Percentiles rank a stretch among this genome's conserved stretches.
Evolutionary conservation across 1,140 invertebrate species (phyloP).

Genomic region (Delia radicum): DNA sequence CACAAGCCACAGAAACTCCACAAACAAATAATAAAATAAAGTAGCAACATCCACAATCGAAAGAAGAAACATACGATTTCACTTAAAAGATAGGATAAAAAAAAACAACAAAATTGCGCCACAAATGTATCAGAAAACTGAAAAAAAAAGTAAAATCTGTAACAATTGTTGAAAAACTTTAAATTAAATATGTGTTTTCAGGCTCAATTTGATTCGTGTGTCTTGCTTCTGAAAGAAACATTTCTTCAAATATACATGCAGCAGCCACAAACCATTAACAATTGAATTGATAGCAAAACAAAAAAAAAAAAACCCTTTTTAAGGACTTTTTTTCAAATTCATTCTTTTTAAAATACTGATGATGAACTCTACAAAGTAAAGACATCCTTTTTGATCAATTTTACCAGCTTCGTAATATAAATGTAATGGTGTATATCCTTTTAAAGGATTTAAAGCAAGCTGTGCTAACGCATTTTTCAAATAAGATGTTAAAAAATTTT

Average conservation of each 20-base stretch:
- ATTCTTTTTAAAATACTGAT: background rate
- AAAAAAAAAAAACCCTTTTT: background rate
- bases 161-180: slow-evolving; percentile 9
- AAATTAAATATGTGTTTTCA: slow-evolving; percentile 24
- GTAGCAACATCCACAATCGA: too few species aligned
- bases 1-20: slow-evolving; percentile 5
- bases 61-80: background rate
- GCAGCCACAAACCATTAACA: background rate
- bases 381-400: background rate
- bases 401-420: background rate
- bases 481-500: background rate
- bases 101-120: background rate
- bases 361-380: background rate
- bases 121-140: slow-evolving; percentile 11
- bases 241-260: background rate
- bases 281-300: background rate
- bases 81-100: background rate
- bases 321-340: background rate
- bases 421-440: background rate
- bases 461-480: background rate
- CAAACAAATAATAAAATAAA: background rate
- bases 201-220: slow-evolving; percentile 24
- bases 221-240: too few species aligned
- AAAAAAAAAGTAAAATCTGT: background rate
- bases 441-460: background rate